A percentile compares a stretch with the other conserved stretches of the same genome.
These are phyloP conservation scores for Parnassius smintheus DNA, from an alignment of 2,888 invertebrate genomes.

Conservation along the genomic window DNA sequence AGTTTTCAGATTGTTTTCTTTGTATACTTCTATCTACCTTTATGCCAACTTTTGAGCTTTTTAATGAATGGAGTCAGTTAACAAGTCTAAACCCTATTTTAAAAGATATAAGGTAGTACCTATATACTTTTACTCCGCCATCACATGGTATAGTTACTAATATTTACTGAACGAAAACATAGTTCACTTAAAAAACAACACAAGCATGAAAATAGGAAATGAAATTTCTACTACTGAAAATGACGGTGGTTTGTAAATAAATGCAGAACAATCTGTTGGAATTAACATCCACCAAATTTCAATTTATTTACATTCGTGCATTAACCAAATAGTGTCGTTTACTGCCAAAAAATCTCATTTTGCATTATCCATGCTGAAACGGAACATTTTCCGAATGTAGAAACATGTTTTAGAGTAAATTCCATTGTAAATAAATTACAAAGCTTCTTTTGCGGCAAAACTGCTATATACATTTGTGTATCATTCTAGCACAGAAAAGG, in stretches of 20 bases:
- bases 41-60: too few relatives aligned
- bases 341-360: slow-evolving; percentile 8
- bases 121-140: too few relatives aligned
- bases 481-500: slow-evolving; percentile 31
- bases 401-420: slow-evolving; percentile 46
- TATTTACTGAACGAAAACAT: too few relatives aligned
- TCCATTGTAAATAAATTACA: slow-evolving; percentile 45
- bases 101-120: too few relatives aligned
- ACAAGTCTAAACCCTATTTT: too few relatives aligned
- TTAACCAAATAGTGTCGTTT: slow-evolving; percentile 11
- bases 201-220: background rate
- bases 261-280: background rate
- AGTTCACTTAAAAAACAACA: too few relatives aligned
- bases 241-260: background rate
- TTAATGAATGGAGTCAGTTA: too few relatives aligned
- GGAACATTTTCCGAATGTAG: slow-evolving; percentile 42
- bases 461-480: slow-evolving; percentile 31
- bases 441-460: slow-evolving; percentile 35
- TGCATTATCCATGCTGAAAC: slow-evolving; percentile 42
- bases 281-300: slow-evolving; percentile 19
- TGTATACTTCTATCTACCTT: too few relatives aligned
- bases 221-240: background rate
- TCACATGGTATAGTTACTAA: too few relatives aligned
- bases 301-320: background rate
- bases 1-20: too few relatives aligned